Conservation (phyloP, 1,140 invertebrate species). For the Tenebrio molitor region DNA sequence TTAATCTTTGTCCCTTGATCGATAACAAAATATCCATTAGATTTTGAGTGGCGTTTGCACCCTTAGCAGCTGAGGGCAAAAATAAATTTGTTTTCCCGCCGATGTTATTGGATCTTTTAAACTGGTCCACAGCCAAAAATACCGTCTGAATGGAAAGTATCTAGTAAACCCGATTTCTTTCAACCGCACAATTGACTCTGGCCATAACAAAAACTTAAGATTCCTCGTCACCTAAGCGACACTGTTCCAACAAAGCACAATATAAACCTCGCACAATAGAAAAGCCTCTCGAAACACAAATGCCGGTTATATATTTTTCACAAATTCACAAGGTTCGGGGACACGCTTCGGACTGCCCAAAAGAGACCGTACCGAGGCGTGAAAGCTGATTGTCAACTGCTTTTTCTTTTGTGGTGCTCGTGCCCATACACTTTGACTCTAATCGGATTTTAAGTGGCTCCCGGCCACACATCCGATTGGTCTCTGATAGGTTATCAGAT, state of each 20-base stretch:
- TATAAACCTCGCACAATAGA: not conserved
- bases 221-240: not conserved
- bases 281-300: slow-evolving; percentile 36
- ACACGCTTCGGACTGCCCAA: slow-evolving; percentile 37
- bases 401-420: slow-evolving; percentile 43
- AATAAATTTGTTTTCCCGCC: too few species aligned
- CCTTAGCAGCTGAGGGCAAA: too few species aligned
- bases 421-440: slow-evolving; percentile 48
- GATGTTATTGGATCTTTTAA: too few species aligned
- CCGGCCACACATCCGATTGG: slow-evolving; percentile 40
- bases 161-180: slow-evolving; percentile 8
- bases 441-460: slow-evolving; percentile 55
- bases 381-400: slow-evolving; percentile 12
- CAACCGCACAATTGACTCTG: not conserved
- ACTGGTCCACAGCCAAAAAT: not conserved
- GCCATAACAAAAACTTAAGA: not conserved
- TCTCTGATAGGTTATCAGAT: slow-evolving; percentile 42
- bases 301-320: slow-evolving; percentile 53
- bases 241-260: slow-evolving; percentile 3
- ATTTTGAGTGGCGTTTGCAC: too few species aligned
- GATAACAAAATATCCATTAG: too few species aligned
- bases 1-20: too few species aligned
- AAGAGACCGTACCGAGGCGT: slow-evolving; percentile 16
- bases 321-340: slow-evolving; percentile 46
- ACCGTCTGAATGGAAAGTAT: slow-evolving; percentile 2